Evolutionary conservation across 2,113 vertebrate species (phyloP), one percentile per base, ranked within the genome.

Genomic region (Coracopsis vasa): DNA sequence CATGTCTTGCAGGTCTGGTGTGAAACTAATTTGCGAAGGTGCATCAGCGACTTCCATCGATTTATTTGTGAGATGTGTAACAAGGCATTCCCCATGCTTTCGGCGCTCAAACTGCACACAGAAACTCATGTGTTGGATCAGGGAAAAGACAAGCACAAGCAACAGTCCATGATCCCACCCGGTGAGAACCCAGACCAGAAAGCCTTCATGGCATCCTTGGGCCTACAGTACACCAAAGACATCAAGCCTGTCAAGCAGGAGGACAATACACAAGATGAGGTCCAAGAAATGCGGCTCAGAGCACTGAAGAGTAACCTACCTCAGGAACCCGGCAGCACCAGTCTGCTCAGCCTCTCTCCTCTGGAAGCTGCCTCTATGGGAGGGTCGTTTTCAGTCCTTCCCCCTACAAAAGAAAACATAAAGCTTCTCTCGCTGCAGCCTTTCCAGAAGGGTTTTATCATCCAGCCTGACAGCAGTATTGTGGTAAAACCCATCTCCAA

Each of bases 41-140:
- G 99, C 90, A 98, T 98, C 95, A 99, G 99, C 28, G 99, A 99
- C 96, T 99, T 99, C 90, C 99, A 99, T 86, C 98, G 98, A 8
- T 99, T 99, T 24, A 90, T 99, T 85, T 99, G 99, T 0, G 99
- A 99, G 53, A 88, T 96, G 12, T 99, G 99, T 71, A 99, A 99
- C 97, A 99, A 99, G 93, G 99, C 99, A 6, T 99, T 99, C 95
- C 99, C 99, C 48, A 99, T 99, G 92, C 98, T 97, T 41, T 98
- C 98, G 0, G 99, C 99, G 0, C 98, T 99, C 48, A 97, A 98
- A 84, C 98, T 99, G 90, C 99, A 99, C 91, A 98, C 96, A 77
- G 97, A 97, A 96, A 98, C 97, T 53, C 98, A 86, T 3, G 0
- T 86, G 31, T 72, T 97, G 16, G 96, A 97, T 88, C 98, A 97